phyloP scores from a whole-genome alignment of 2,113 vertebrate genomes.

The Cavia aperea region DNA sequence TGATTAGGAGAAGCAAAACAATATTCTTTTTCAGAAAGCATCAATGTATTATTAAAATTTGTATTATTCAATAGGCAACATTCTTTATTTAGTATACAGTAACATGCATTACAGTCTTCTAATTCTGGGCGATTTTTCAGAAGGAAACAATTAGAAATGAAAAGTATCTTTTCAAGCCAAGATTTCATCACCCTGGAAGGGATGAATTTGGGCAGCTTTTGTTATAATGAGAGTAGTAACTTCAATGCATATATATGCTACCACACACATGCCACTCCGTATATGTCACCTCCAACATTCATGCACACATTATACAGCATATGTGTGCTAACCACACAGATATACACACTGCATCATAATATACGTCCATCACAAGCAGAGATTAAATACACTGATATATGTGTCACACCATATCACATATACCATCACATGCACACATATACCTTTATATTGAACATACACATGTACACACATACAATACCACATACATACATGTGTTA shows the following conservation, averaged over 20 bases:
- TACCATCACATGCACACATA: not conserved
- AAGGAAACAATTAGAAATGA: constrained; percentile 11
- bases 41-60: not conserved
- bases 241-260: not conserved
- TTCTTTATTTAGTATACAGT: not conserved
- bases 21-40: constrained; percentile 23
- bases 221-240: not conserved
- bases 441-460: not conserved
- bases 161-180: not conserved
- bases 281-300: not conserved
- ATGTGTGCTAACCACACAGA: not conserved
- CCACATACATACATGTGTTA: not conserved
- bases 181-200: not conserved
- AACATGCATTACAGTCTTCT: not conserved
- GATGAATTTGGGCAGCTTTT: not conserved
- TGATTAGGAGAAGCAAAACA: not conserved
- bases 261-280: too few relatives aligned
- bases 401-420: not conserved
- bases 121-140: not conserved
- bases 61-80: not conserved
- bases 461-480: not conserved
- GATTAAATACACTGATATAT: not conserved
- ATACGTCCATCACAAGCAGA: not conserved
- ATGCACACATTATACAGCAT: not conserved
- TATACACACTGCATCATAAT: not conserved